Conservation (phyloP, 2,797 vertebrate species). For the Alca torda region DNA sequence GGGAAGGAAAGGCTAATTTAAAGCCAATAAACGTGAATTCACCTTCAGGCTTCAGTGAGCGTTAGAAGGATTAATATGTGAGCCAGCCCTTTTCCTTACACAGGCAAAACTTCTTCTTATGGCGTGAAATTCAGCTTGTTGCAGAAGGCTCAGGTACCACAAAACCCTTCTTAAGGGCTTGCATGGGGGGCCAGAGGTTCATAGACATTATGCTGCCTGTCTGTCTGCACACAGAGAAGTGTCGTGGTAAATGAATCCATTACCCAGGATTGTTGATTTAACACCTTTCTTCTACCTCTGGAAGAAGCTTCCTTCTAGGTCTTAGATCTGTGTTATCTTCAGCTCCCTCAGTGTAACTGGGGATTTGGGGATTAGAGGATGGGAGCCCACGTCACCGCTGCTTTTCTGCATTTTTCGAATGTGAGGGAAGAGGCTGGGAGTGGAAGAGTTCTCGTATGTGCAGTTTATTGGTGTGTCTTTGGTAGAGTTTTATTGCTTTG, state of each 20-base stretch:
- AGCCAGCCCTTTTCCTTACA: neutral
- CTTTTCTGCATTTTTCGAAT: conserved; percentile 27
- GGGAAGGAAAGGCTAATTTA: conserved; percentile 17
- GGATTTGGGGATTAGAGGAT: conserved; percentile 44
- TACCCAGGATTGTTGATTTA: conserved; percentile 8
- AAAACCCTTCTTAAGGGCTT: neutral
- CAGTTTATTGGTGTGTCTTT: conserved; percentile 21
- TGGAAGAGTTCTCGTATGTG: neutral
- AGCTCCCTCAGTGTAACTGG: neutral
- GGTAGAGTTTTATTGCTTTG: conserved; percentile 34
- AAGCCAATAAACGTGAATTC: neutral
- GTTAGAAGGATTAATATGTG: neutral
- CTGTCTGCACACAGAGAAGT: neutral
- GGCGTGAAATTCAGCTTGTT: neutral
- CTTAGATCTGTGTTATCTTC: conserved; percentile 55
- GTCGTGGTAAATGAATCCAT: conserved; percentile 19
- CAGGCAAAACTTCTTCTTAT: neutral
- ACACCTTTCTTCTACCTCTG: conserved; percentile 46
- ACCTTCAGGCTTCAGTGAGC: neutral
- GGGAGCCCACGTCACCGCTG: neutral
- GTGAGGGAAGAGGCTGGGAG: conserved; percentile 3
- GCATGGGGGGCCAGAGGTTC: neutral
- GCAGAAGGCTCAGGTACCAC: neutral
- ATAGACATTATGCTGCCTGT: neutral
- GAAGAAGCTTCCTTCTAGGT: conserved; percentile 11